Conservation (phyloP, 2,113 vertebrate species). For the Psammodynastes pulverulentus region DNA sequence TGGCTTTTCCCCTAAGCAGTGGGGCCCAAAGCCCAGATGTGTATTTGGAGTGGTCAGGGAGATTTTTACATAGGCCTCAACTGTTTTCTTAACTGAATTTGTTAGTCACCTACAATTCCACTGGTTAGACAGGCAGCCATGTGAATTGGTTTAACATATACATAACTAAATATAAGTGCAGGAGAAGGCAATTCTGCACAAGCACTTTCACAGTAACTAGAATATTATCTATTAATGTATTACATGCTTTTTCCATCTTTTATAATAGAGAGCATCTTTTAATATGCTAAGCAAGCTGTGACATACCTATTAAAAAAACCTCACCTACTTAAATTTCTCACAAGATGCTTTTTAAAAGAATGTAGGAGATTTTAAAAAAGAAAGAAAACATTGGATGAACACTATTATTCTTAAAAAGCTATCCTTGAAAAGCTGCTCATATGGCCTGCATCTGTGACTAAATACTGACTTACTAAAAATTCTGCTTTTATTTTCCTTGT, state of each 20-base stretch:
- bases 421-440: conserved; percentile 3
- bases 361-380: conserved; percentile 44
- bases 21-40: neutral
- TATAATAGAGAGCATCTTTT: neutral
- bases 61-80: neutral
- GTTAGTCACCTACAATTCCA: neutral
- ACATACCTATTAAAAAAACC: neutral
- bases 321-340: conserved; percentile 36
- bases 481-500: neutral
- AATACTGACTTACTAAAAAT: conserved; percentile 6
- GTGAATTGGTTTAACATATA: neutral
- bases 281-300: neutral
- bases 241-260: neutral
- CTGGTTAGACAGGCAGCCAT: neutral
- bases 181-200: neutral
- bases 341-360: conserved; percentile 32
- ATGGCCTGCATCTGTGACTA: conserved; percentile 41
- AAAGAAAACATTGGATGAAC: conserved; percentile 29
- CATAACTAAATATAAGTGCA: neutral
- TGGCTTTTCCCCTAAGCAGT: neutral
- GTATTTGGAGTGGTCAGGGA: neutral
- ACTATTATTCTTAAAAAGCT: neutral
- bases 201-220: neutral
- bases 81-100: neutral
- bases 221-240: neutral